Percentiles rank a stretch among this genome's conserved stretches.
Evolutionary conservation across 2,888 invertebrate genomes (phyloP).

Genomic region (Aquatica leii): DNA sequence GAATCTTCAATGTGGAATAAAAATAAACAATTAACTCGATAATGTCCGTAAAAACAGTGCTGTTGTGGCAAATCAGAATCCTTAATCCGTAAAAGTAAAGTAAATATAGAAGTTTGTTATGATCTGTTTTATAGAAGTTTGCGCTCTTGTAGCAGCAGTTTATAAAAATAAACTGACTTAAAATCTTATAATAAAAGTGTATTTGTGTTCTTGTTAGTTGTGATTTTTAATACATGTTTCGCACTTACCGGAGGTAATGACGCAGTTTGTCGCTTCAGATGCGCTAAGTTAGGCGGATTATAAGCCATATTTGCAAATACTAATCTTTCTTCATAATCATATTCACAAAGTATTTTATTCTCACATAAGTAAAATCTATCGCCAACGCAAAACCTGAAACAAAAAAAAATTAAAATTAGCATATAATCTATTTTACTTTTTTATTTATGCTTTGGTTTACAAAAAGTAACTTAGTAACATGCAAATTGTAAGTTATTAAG

Average conservation of each 20-base stretch:
- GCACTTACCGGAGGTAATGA: conserved; percentile 68
- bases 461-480: too few relatives aligned
- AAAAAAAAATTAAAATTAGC: conserved; percentile 43
- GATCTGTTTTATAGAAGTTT: background rate
- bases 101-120: too few relatives aligned
- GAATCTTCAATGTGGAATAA: too few relatives aligned
- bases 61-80: too few relatives aligned
- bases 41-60: too few relatives aligned
- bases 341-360: conserved; percentile 97
- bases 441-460: too few relatives aligned
- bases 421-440: too few relatives aligned
- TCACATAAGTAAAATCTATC: conserved; percentile 97
- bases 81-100: too few relatives aligned
- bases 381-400: conserved; percentile 93
- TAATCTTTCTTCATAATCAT: conserved; percentile 95
- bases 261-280: conserved; percentile 75
- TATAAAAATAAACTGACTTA: too few relatives aligned
- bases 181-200: too few relatives aligned
- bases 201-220: conserved; percentile 2
- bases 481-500: too few relatives aligned
- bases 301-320: conserved; percentile 96
- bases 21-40: too few relatives aligned
- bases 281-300: conserved; percentile 84
- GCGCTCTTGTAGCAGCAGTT: background rate
- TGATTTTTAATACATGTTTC: background rate